Evolutionary conservation across 1,140 invertebrate species (phyloP).

Genomic region (Drosophila melanica): DNA sequence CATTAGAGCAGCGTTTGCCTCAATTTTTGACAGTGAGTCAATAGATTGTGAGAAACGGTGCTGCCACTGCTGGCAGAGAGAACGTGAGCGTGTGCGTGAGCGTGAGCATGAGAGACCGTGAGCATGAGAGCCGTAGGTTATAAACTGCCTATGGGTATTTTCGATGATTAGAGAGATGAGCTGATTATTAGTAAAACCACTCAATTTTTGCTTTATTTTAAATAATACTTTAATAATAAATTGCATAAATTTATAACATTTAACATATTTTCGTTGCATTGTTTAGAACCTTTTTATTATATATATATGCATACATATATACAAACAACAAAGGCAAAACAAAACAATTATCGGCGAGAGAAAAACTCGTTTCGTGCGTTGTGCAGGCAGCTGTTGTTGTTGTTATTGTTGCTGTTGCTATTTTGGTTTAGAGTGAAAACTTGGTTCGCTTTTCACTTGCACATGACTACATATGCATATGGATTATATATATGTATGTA

Average conservation of each 20-base stretch:
- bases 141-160: neutral
- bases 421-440: conserved; percentile 58
- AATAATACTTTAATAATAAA: conserved; percentile 83
- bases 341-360: conserved; percentile 43
- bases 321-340: conserved; percentile 66
- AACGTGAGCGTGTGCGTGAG: no score
- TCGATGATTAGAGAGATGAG: no score
- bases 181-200: conserved; percentile 12
- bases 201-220: conserved; percentile 56
- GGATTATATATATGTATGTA: conserved; percentile 29
- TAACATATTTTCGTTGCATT: conserved; percentile 73
- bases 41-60: conserved; percentile 17
- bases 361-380: conserved; percentile 36
- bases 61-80: neutral
- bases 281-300: conserved; percentile 32
- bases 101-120: no score
- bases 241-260: conserved; percentile 83
- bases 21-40: conserved; percentile 33
- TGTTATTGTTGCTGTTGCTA: conserved; percentile 4
- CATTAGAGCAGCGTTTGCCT: conserved; percentile 7
- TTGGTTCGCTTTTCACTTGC: conserved; percentile 45
- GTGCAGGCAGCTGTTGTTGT: neutral
- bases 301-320: conserved; percentile 43
- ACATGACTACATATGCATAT: conserved; percentile 34
- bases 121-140: conserved; percentile 19